These are phyloP conservation scores for Crypturellus undulatus DNA, from an alignment of 2,113 vertebrate genomes.

Conservation along the genomic window DNA sequence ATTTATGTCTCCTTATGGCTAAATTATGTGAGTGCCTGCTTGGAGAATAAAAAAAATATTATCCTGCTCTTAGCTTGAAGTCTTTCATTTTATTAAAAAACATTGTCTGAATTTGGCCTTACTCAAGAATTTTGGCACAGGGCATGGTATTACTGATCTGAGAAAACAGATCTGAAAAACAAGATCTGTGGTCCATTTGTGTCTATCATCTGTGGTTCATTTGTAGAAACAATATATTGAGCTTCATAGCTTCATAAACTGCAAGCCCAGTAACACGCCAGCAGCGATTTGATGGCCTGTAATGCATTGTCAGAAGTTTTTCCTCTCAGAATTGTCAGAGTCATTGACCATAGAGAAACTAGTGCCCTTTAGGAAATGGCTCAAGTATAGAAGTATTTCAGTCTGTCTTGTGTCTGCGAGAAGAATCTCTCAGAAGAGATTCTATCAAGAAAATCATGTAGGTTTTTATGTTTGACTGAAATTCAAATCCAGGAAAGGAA, in stretches of 20 bases:
- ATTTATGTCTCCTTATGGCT: background rate
- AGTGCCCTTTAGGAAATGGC: conserved; percentile 41
- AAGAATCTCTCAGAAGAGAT: background rate
- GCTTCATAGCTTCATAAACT: conserved; percentile 30
- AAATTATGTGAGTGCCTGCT: background rate
- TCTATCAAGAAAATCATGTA: conserved; percentile 9
- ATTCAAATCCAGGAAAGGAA: conserved; percentile 13
- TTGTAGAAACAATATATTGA: conserved; percentile 44
- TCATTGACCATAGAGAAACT: conserved; percentile 15
- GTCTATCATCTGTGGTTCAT: background rate
- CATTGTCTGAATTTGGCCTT: background rate
- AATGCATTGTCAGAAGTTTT: conserved; percentile 62
- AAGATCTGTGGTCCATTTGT: background rate
- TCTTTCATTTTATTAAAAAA: background rate
- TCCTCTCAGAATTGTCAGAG: conserved; percentile 40
- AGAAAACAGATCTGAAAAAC: background rate
- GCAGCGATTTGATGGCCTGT: conserved; percentile 20
- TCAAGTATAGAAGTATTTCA: conserved; percentile 61
- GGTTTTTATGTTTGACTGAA: conserved; percentile 36
- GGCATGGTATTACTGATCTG: background rate
- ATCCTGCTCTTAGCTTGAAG: background rate
- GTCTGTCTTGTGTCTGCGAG: conserved; percentile 23
- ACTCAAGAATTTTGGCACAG: background rate
- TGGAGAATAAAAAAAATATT: background rate
- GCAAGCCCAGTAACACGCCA: conserved; percentile 25